phyloP scores from a whole-genome alignment of 2,113 vertebrate species.

The Hippocampus zosterae region DNA sequence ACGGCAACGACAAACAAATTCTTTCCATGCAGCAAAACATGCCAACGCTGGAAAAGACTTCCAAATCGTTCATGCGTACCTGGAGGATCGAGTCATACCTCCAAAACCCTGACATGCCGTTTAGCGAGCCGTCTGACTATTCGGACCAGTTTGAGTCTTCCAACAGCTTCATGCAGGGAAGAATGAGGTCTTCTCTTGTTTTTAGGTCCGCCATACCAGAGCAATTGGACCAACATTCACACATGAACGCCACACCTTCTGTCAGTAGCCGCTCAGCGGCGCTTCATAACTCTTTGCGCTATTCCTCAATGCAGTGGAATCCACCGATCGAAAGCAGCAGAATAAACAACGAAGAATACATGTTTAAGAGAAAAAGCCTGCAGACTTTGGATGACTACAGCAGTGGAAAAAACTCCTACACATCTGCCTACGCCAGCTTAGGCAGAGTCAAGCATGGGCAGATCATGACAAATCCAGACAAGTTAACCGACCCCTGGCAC shows the following conservation, averaged over 20 bases:
- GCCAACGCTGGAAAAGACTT: constrained; percentile 83
- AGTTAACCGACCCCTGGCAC: constrained; percentile 68
- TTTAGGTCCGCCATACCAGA: constrained; percentile 83
- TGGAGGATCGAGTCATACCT: constrained; percentile 91
- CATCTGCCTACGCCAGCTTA: constrained; percentile 68
- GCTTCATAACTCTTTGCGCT: constrained; percentile 39
- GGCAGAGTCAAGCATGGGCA: constrained; percentile 53
- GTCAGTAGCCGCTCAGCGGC: constrained; percentile 59
- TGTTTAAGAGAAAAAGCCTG: constrained; percentile 58
- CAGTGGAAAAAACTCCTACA: constrained; percentile 60
- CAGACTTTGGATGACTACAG: constrained; percentile 64
- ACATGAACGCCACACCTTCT: constrained; percentile 73
- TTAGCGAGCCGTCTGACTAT: constrained; percentile 69
- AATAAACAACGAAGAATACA: constrained; percentile 46
- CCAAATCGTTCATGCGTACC: constrained; percentile 84
- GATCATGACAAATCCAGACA: constrained; percentile 44
- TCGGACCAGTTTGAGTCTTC: constrained; percentile 73
- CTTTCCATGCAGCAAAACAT: constrained; percentile 83
- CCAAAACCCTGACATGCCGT: constrained; percentile 74
- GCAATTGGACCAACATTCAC: constrained; percentile 80
- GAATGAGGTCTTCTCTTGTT: constrained; percentile 81
- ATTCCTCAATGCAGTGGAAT: constrained; percentile 63
- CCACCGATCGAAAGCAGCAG: constrained; percentile 43
- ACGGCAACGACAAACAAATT: constrained; percentile 80
- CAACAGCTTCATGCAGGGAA: constrained; percentile 72